Conservation (phyloP, 2,113 vertebrate species). For the Dasyprocta punctata region DNA sequence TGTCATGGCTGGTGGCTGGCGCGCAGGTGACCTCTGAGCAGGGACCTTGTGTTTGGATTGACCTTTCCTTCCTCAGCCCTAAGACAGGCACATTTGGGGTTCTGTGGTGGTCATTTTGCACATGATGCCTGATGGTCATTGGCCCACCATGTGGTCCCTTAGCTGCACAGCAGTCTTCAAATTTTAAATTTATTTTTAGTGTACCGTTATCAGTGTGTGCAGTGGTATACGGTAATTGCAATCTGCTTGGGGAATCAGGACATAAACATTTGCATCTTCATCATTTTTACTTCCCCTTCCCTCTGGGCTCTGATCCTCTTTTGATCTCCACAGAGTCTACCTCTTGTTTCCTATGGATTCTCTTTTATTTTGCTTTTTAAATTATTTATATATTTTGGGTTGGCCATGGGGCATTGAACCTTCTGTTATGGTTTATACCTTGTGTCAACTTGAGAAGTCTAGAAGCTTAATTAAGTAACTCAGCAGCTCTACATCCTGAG, state of each 20-base stretch:
- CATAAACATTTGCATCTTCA: neutral
- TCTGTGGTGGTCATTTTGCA: neutral
- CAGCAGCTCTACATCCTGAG: too few relatives aligned
- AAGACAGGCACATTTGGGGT: too few relatives aligned
- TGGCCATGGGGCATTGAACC: too few relatives aligned
- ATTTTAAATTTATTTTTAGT: neutral
- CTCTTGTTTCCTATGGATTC: neutral
- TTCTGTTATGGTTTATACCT: too few relatives aligned
- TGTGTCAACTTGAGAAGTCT: too few relatives aligned
- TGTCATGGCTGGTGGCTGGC: neutral
- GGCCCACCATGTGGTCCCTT: neutral
- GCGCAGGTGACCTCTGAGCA: neutral
- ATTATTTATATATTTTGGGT: neutral
- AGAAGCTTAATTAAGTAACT: too few relatives aligned
- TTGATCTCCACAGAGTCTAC: neutral
- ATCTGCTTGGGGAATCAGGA: neutral
- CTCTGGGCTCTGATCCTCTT: neutral
- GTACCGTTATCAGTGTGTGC: neutral
- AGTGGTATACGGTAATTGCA: neutral
- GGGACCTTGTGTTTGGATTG: neutral
- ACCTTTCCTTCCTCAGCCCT: too few relatives aligned
- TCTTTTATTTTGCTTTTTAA: neutral
- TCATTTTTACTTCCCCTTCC: neutral
- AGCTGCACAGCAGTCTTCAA: neutral
- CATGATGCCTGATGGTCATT: accelerated